These are phyloP conservation scores for Tympanoctomys barrerae DNA, from an alignment of 2,797 vertebrate species.

Conservation along the genomic window DNA sequence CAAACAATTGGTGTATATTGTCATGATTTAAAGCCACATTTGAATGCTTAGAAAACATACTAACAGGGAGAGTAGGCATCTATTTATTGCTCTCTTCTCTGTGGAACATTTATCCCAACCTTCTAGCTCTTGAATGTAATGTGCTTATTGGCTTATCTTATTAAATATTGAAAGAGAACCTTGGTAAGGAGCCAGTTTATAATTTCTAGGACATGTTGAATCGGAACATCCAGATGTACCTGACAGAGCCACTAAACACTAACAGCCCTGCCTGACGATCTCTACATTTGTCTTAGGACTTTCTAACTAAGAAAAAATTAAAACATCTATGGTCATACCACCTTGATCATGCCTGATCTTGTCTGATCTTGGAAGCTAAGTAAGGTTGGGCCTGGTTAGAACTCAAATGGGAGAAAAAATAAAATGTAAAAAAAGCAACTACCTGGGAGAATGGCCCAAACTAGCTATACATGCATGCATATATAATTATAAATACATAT, in stretches of 20 bases:
- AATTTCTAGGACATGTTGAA: neutral
- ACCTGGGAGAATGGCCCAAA: neutral
- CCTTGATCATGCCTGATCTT: neutral
- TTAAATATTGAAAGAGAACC: neutral
- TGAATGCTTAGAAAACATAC: constrained; percentile 28
- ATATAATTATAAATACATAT: neutral
- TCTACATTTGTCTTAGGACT: neutral
- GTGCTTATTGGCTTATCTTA: neutral
- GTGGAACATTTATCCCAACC: neutral
- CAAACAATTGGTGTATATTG: constrained; percentile 23
- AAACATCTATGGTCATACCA: neutral
- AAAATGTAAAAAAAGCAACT: neutral
- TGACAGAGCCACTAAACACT: neutral
- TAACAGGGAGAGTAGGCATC: neutral
- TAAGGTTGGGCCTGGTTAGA: neutral
- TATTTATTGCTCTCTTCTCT: neutral
- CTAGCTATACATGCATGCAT: neutral
- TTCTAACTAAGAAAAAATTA: constrained; percentile 18
- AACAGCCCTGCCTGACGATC: neutral
- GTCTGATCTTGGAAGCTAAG: neutral
- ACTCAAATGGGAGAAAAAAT: neutral
- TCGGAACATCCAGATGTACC: neutral
- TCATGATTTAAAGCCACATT: constrained; percentile 36
- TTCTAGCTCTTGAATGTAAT: constrained; percentile 45
- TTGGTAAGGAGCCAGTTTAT: neutral